Evolutionary conservation across 2,888 invertebrate species (phyloP), one percentile per base, ranked within the genome.

Genomic region (Carabus problematicus): DNA sequence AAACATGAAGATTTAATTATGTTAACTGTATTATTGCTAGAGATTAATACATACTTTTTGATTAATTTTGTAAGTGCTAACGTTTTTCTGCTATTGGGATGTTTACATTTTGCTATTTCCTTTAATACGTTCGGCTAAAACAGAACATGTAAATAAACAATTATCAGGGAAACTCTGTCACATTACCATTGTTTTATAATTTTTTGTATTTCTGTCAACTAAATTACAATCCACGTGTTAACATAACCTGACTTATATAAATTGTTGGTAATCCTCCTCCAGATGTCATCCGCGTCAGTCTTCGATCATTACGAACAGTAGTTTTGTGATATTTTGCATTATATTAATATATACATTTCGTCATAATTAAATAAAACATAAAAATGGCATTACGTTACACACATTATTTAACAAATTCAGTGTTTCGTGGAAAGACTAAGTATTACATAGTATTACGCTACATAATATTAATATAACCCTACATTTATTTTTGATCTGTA

Each of bases 1-100:
- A 60, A 80, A 79, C 71, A 61, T 70, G 66, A 68, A 56, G 61
- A 42, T n/a, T 59, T 12, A 60, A 55, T 40, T 63, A 59, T 70
- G 9, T 54, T 19, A 64, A 29, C 29, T 29, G 3, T 49, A 19
- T 45, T 29, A 52, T 11, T 42, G 55, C 16, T 39, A 14, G 56
- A 49, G 18, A 63, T 68, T 2, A 45, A 14, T 61, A 69, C 76
- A 75, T 80, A 87, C 86, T 85, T 91, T 73, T 89, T 88, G 7
- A 88, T 83, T 80, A 92, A 89, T 78, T 90, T 91, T 1, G 88
- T 86, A 16, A 94, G 80, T 8, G 90, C 89, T 72, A 87, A 84
- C 0, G 93, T 92, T 83, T 92, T 93, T 73, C 95, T 86, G 75
- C 94, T 94, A 79, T 94, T 93, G 0, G 95, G 95, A 82, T 95